These are phyloP conservation scores for Andrena fulva DNA, from an alignment of 2,888 invertebrate genomes.

Conservation along the genomic window DNA sequence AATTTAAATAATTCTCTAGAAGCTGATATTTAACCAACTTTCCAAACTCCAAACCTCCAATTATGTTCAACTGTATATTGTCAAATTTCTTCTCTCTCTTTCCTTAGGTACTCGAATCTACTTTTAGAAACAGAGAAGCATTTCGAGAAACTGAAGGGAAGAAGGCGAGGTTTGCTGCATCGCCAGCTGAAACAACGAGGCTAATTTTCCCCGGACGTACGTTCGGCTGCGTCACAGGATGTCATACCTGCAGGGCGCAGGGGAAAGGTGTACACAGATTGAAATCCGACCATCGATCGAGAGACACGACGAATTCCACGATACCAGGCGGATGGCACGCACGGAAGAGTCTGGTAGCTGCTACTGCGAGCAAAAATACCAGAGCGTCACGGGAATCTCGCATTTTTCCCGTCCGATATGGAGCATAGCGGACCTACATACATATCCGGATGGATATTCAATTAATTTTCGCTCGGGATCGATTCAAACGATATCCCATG, in stretches of 20 bases:
- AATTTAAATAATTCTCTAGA: too few relatives aligned
- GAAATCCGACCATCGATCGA: conserved; percentile 73
- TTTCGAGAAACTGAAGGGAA: background rate
- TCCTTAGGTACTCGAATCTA: background rate
- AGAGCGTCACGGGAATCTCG: conserved; percentile 59
- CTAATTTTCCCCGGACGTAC: conserved; percentile 37
- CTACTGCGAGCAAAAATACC: conserved; percentile 60
- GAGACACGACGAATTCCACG: conserved; percentile 63
- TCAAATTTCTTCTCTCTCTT: too few relatives aligned
- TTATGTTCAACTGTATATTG: too few relatives aligned
- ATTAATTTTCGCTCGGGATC: conserved; percentile 66
- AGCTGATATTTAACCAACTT: too few relatives aligned
- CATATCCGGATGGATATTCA: conserved; percentile 52
- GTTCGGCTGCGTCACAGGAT: conserved; percentile 24
- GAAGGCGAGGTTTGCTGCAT: background rate
- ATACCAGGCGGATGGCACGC: conserved; percentile 60
- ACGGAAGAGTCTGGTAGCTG: conserved; percentile 49
- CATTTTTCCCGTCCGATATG: conserved; percentile 67
- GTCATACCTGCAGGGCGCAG: conserved; percentile 44
- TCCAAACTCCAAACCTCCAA: too few relatives aligned
- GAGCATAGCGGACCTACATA: conserved; percentile 38
- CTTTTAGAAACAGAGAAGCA: background rate
- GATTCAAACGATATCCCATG: conserved; percentile 52
- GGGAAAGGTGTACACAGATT: conserved; percentile 61
- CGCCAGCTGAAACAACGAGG: conserved; percentile 24